Evolutionary conservation across 2,797 vertebrate species (phyloP), one percentile per base, ranked within the genome.

Genomic region (Coendou prehensilis): DNA sequence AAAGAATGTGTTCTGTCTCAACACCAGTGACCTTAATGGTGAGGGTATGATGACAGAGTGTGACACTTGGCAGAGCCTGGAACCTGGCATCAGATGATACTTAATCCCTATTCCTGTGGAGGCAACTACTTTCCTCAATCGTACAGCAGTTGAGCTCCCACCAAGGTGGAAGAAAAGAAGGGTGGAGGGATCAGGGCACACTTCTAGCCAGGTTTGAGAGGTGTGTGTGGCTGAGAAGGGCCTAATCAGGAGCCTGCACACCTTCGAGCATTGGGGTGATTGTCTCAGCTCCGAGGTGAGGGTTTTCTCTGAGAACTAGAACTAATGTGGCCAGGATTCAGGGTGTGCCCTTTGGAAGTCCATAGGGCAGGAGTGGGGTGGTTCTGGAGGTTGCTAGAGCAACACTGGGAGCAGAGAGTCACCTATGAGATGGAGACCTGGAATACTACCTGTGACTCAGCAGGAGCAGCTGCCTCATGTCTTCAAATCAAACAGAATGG

Each of bases 361-460:
- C 78, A 88, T 45, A 8, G 47, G 37, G 3, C 22, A 18, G 28
- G 33, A 26, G 76, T n/a, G 50, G 28, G 30, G 5, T 64, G 20
- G 1, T 83, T 64, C 94, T 59, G 7, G 92, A 96, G 87, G 73
- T 50, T 63, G 57, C 50, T 78, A 89, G 57, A 89, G 69, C 56
- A 18, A 18, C 30, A 1, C 5, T 30, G 17, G 81, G 88, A 96
- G 47, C 63, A 84, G 86, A 80, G 33, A 69, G 57, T 96, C 54
- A 56, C 13, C 54, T 30, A 41, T 87, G 93, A 96, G 41, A 45
- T 2, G 15, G 52, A 85, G 78, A 26, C 18, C 5, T 63, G 28
- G 22, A 80, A 15, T 22, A 41, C 20, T 22, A 2, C 10, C 82
- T 86, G 61, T 89, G 91, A 96, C 90, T 91, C 96, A 97, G 71